A percentile compares a stretch with the other conserved stretches of the same genome.
phyloP scores from a whole-genome alignment of 2,888 invertebrate species.

The Pseudoips prasinana region DNA sequence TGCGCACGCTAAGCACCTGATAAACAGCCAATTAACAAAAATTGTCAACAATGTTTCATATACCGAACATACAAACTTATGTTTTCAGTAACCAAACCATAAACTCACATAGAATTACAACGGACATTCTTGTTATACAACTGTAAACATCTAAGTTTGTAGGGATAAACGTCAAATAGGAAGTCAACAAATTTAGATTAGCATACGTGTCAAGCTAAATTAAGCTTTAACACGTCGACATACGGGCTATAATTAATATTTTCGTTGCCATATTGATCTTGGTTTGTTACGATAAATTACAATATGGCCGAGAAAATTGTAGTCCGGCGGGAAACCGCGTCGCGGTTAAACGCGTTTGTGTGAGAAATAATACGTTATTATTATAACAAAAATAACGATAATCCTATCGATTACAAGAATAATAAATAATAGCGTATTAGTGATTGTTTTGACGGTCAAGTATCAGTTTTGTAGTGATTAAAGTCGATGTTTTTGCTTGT shows the following conservation, averaged over 20 bases:
- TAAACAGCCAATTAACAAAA: conserved; percentile 14
- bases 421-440: no score
- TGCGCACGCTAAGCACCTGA: no score
- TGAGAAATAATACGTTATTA: no score
- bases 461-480: no score
- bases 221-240: background rate
- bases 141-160: conserved; percentile 29
- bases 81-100: conserved; percentile 13
- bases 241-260: conserved; percentile 8
- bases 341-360: conserved; percentile 28
- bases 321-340: conserved; percentile 66
- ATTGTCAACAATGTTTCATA: conserved; percentile 28
- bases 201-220: conserved; percentile 8
- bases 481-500: no score
- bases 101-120: conserved; percentile 13
- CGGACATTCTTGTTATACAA: conserved; percentile 8
- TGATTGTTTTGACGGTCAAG: no score
- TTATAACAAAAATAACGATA: no score
- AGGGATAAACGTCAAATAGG: conserved; percentile 28
- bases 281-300: conserved; percentile 13
- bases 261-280: conserved; percentile 1
- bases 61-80: conserved; percentile 24
- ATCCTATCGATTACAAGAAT: no score
- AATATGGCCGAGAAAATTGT: conserved; percentile 17
- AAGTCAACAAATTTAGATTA: conserved; percentile 7